Conservation (phyloP, 1,140 invertebrate species). For the Brachionus rotundiformis region DNA sequence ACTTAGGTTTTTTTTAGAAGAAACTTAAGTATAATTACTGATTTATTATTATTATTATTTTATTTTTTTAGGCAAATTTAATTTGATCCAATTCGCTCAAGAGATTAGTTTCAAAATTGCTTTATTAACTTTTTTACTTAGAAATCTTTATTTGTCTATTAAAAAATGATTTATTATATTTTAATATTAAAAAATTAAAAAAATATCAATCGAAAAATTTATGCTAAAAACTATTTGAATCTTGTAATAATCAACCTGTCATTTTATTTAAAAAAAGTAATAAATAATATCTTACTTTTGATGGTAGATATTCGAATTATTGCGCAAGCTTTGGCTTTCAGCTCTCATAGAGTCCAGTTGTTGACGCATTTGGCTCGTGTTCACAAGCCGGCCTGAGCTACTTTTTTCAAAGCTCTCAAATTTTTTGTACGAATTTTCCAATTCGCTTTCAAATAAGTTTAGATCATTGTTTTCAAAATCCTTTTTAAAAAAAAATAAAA, state of each 20-base stretch:
- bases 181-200: too few species aligned
- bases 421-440: constrained; percentile 16
- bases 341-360: not conserved
- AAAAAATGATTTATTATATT: too few species aligned
- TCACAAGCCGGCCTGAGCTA: not conserved
- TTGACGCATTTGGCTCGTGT: not conserved
- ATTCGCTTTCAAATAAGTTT: constrained; percentile 17
- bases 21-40: not conserved
- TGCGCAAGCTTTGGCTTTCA: not conserved
- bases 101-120: not conserved
- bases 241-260: not conserved
- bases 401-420: constrained; percentile 26
- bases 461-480: constrained; percentile 36
- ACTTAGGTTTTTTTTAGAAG: not conserved
- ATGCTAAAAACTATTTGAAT: not conserved
- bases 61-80: not conserved
- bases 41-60: not conserved
- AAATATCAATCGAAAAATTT: not conserved
- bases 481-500: not conserved
- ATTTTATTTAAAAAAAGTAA: not conserved
- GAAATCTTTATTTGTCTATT: too few species aligned
- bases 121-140: too few species aligned
- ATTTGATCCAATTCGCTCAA: not conserved
- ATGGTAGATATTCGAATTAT: not conserved
- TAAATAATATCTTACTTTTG: constrained; percentile 19